A percentile compares a stretch with the other conserved stretches of the same genome.
Conservation (phyloP, 2,113 vertebrate genomes). For the Poeciliopsis retropinna region DNA sequence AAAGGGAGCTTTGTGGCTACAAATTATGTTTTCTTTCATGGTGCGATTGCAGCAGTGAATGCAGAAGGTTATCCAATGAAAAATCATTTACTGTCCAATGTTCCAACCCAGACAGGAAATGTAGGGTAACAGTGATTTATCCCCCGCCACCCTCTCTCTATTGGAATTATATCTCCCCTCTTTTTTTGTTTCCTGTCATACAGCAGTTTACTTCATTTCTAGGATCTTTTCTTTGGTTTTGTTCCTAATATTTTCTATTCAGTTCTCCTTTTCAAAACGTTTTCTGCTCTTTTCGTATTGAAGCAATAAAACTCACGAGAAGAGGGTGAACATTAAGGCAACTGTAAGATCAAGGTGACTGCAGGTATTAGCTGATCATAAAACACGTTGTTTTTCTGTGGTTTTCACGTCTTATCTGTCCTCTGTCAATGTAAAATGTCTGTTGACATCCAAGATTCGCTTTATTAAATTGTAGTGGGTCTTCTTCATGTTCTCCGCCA, state of each 20-base stretch:
- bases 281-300: not conserved
- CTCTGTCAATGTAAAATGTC: too few relatives aligned
- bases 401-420: too few relatives aligned
- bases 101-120: slow-evolving; percentile 68
- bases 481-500: too few relatives aligned
- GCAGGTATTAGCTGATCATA: too few relatives aligned
- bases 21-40: not conserved
- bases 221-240: too few relatives aligned
- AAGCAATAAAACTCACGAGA: too few relatives aligned
- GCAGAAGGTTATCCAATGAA: slow-evolving; percentile 72
- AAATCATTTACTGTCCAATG: slow-evolving; percentile 38
- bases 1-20: too few relatives aligned
- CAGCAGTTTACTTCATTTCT: not conserved
- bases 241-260: not conserved
- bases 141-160: slow-evolving; percentile 43
- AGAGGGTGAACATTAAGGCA: too few relatives aligned
- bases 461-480: too few relatives aligned
- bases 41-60: slow-evolving; percentile 32
- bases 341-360: too few relatives aligned
- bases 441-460: too few relatives aligned
- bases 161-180: slow-evolving; percentile 9
- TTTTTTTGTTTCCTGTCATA: slow-evolving; percentile 7
- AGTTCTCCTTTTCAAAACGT: not conserved
- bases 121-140: slow-evolving; percentile 62
- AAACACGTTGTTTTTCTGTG: too few relatives aligned